Evolutionary conservation across 2,113 vertebrate species (phyloP), one percentile per base, ranked within the genome.

Genomic region (Chinchilla lanigera): DNA sequence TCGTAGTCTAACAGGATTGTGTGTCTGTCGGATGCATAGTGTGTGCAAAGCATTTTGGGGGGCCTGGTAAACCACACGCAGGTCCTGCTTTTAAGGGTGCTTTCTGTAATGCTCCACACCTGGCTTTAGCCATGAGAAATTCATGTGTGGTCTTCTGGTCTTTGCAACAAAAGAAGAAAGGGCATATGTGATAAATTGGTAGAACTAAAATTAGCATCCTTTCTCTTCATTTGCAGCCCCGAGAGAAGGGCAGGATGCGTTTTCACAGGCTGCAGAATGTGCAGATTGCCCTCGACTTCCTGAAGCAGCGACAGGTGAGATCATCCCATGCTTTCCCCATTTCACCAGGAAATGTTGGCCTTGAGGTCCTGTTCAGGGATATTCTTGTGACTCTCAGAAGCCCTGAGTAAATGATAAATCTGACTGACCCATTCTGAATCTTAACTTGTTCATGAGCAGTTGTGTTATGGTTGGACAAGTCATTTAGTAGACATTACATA

Each of bases 241-340:
- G 99, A 28, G 99, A 99, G 95, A 99, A 99, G 96, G 99, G 99
- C 61, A 96, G 99, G 95, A 99, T 99, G 99, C 99, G 99, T 28
- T 99, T 99, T 94, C 99, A 99, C 92, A 98, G 99, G 69, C 97
- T 99, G 71, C 99, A 99, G 98, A 99, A 99, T 33, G 99, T 99
- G 95, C 99, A 99, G 98, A 99, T 99, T 13, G 99, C 99, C 22
- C 97, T 99, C 96, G 99, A 99, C 97, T 99, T 99, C 98, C 97
- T 99, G 60, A 99, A 99, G 96, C 99, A 99, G 97, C 97, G 99
- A 33, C 99, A 99, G 99, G 99, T 99, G 38, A 98, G 93, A 78
- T 33, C 5, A 24, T 73, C 33, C 56, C 5, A 0, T n/a, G n/a
- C 3, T 28, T 71, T 85, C 58, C 60, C 78, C 22, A 12, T 60